Evolutionary conservation across 1,140 invertebrate genomes (phyloP).

Genomic region (Drosophila leontia): DNA sequence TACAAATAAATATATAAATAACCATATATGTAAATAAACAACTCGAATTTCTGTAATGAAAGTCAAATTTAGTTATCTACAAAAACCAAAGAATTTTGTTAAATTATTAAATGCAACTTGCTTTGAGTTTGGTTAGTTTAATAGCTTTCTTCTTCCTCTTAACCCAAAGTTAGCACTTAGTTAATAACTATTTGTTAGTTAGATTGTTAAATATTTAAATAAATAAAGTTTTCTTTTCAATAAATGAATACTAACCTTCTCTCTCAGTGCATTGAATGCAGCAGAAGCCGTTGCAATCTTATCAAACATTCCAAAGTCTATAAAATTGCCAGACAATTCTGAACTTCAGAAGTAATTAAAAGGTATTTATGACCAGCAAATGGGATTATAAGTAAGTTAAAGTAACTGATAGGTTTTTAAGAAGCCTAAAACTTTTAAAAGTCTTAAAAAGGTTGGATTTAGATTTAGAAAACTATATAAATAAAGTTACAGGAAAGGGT

Average conservation of each 20-base stretch:
- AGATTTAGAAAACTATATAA: not conserved
- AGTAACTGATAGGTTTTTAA: not conserved
- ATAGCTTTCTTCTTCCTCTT: not conserved
- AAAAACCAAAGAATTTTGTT: not conserved
- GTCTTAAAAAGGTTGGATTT: too few relatives aligned
- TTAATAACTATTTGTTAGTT: too few relatives aligned
- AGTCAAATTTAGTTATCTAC: too few relatives aligned
- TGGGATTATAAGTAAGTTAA: not conserved
- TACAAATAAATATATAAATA: too few relatives aligned
- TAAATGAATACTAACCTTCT: not conserved
- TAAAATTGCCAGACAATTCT: not conserved
- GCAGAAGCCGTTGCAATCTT: slow-evolving; percentile 3
- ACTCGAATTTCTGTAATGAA: too few relatives aligned
- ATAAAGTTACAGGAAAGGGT: not conserved
- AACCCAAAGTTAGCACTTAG: too few relatives aligned
- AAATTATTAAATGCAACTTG: not conserved
- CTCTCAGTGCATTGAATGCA: not conserved
- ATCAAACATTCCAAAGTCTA: slow-evolving; percentile 1
- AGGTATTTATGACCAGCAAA: slow-evolving; percentile 6
- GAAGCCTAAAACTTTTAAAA: not conserved
- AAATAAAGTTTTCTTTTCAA: not conserved
- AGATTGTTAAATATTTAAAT: too few relatives aligned
- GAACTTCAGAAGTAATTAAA: not conserved
- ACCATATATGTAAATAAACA: too few relatives aligned
- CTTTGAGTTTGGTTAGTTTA: not conserved